phyloP scores from a whole-genome alignment of 2,113 vertebrate genomes.

The Oreotragus oreotragus region DNA sequence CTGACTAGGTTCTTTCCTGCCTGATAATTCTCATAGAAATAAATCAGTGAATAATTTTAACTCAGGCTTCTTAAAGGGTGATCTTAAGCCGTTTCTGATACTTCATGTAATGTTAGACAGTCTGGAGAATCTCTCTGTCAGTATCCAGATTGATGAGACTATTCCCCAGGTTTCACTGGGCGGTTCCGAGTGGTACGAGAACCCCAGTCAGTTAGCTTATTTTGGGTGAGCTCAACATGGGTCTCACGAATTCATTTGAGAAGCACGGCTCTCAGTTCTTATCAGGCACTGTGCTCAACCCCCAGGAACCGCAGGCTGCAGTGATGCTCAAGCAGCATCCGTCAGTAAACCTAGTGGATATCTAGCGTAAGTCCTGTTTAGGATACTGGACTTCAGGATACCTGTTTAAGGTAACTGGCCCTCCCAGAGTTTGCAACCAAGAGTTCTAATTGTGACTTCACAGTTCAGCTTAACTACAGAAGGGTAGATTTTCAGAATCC shows the following conservation, averaged over 20 bases:
- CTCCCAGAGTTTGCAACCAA: background rate
- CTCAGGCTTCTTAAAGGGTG: conserved; percentile 41
- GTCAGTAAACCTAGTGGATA: background rate
- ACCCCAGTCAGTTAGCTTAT: background rate
- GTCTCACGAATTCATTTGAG: background rate
- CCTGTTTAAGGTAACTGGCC: background rate
- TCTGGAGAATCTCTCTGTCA: background rate
- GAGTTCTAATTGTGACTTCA: background rate
- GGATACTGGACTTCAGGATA: background rate
- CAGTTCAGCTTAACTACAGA: background rate
- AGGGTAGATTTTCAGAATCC: background rate
- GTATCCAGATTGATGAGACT: background rate
- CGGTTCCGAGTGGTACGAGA: background rate
- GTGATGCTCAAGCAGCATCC: background rate
- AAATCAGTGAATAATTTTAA: conserved; percentile 63
- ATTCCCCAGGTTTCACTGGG: background rate
- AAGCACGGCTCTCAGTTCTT: background rate
- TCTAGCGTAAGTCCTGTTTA: background rate
- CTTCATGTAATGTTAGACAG: background rate
- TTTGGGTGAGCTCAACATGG: background rate
- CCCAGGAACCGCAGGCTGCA: background rate
- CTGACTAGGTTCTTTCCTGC: conserved; percentile 63
- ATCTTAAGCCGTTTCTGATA: conserved; percentile 45
- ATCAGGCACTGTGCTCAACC: background rate
- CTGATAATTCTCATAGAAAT: conserved; percentile 65